Conservation (phyloP, 2,888 invertebrate species). For the Parnassius glacialis region DNA sequence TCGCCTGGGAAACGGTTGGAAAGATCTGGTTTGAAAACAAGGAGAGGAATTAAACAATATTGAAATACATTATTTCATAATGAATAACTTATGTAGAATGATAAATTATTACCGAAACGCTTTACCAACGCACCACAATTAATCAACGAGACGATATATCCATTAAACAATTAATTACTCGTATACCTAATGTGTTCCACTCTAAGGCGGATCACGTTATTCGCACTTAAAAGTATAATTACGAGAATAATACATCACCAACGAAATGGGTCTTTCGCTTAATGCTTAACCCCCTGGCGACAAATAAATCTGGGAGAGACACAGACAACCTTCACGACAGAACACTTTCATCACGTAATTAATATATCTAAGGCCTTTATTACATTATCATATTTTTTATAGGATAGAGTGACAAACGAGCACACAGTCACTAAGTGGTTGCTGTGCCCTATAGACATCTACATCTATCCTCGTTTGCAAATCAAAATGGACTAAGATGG, state of each 20-base stretch:
- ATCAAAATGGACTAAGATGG: no score
- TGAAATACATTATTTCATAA: no score
- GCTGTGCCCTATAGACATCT: no score
- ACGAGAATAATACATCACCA: conserved; percentile 31
- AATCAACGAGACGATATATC: conserved; percentile 16
- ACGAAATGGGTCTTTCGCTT: conserved; percentile 31
- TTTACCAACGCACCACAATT: background rate
- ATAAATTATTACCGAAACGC: conserved; percentile 12
- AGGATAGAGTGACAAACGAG: no score
- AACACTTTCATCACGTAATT: background rate
- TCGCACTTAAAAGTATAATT: conserved; percentile 28
- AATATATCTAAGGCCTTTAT: no score
- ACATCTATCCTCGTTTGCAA: no score
- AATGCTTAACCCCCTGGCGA: conserved; percentile 29
- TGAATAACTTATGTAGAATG: background rate
- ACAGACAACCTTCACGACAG: conserved; percentile 24
- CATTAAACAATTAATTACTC: conserved; percentile 19
- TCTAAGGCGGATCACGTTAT: background rate
- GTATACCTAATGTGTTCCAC: conserved; percentile 2
- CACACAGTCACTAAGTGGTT: no score
- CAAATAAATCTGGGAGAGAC: conserved; percentile 33
- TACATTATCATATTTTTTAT: no score
- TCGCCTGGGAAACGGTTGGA: no score
- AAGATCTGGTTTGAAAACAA: no score
- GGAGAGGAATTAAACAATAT: no score